Percentiles rank a stretch among this genome's conserved stretches.
These are phyloP conservation scores for Doris montereyensis DNA, from an alignment of 2,888 invertebrate genomes.

Conservation along the genomic window DNA sequence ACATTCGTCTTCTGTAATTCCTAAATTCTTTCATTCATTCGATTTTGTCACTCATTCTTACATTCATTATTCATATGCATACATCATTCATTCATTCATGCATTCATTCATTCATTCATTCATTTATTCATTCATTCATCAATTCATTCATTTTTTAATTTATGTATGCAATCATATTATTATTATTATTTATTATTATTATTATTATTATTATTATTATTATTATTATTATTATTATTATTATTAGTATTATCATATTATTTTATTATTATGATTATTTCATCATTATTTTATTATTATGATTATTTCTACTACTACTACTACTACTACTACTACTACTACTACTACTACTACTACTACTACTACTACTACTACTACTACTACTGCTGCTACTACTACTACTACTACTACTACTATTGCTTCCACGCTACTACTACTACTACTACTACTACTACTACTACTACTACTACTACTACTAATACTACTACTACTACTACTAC, in stretches of 20 bases:
- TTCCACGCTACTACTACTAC: neutral
- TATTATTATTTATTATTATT: no score
- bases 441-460: neutral
- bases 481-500: neutral
- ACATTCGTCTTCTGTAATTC: no score
- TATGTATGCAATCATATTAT: no score
- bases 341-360: slow-evolving; percentile 17
- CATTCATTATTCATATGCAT: no score
- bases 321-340: slow-evolving; percentile 5
- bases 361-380: slow-evolving; percentile 18
- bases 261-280: no score
- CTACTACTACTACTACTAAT: neutral
- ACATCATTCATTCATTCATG: no score
- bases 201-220: slow-evolving; percentile 6
- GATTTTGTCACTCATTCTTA: no score
- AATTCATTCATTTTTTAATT: no score
- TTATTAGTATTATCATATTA: no score
- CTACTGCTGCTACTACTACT: slow-evolving; percentile 21
- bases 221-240: neutral
- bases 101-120: no score
- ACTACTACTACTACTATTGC: slow-evolving; percentile 21
- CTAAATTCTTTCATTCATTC: no score
- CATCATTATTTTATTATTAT: neutral
- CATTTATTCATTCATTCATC: no score
- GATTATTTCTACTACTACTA: neutral